Conservation (phyloP, 2,113 vertebrate species). For the Ranitomeya imitator region DNA sequence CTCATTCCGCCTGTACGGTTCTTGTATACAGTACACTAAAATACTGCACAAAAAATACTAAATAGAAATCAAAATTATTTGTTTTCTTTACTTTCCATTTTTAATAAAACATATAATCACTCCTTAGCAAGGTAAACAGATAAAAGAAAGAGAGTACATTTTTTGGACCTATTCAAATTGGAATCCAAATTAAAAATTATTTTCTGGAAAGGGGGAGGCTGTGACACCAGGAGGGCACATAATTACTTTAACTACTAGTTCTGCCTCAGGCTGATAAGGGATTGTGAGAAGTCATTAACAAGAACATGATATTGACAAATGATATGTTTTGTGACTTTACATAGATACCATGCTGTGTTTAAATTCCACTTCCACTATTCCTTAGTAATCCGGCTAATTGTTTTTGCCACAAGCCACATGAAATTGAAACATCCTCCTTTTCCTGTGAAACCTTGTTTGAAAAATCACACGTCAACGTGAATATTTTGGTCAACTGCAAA, state of each 20-base stretch:
- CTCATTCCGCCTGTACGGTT: neutral
- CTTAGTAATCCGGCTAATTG: constrained; percentile 61
- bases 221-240: constrained; percentile 45
- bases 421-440: constrained; percentile 59
- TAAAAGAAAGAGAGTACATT: neutral
- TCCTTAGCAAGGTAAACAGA: constrained; percentile 4
- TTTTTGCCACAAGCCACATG: constrained; percentile 62
- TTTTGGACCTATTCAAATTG: neutral
- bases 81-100: neutral
- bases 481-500: constrained; percentile 66
- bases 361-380: constrained; percentile 55
- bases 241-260: constrained; percentile 61
- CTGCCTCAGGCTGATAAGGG: constrained; percentile 60
- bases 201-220: constrained; percentile 42
- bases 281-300: constrained; percentile 64
- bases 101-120: constrained; percentile 4
- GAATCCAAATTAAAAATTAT: constrained; percentile 19
- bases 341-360: constrained; percentile 60
- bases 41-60: neutral
- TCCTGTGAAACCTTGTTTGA: constrained; percentile 47
- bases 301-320: constrained; percentile 70
- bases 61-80: neutral
- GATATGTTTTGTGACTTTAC: constrained; percentile 62
- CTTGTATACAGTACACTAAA: neutral
- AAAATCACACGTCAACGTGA: constrained; percentile 61